Percentiles rank a stretch among this genome's conserved stretches.
phyloP scores from a whole-genome alignment of 2,888 invertebrate species.

The Iphiclides podalirius region DNA sequence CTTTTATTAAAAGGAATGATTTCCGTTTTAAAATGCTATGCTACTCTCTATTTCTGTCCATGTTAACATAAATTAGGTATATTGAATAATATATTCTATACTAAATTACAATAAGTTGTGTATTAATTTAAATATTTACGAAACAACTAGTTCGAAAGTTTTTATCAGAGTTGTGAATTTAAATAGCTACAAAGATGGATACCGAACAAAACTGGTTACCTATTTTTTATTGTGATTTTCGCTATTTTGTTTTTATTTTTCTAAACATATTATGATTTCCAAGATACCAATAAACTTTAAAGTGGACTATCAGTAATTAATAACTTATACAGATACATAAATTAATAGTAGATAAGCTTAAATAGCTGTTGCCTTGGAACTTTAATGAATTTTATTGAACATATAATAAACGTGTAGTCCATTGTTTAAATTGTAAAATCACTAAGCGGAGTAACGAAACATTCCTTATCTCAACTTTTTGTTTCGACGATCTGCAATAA shows the following conservation, averaged over 20 bases:
- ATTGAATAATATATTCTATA: slow-evolving; percentile 18
- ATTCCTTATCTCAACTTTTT: slow-evolving; percentile 41
- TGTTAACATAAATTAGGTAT: slow-evolving; percentile 19
- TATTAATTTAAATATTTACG: background rate
- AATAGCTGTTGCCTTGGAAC: too few relatives aligned
- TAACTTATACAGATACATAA: too few relatives aligned
- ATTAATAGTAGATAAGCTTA: too few relatives aligned
- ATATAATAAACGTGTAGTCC: background rate
- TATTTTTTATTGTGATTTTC: background rate
- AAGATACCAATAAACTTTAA: background rate
- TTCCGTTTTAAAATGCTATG: slow-evolving; percentile 33
- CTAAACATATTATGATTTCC: too few relatives aligned
- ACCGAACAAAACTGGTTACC: slow-evolving; percentile 1
- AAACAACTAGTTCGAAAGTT: background rate
- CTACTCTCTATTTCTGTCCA: slow-evolving; percentile 12
- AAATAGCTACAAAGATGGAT: background rate
- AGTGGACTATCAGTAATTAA: background rate
- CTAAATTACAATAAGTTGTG: background rate
- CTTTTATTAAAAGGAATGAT: slow-evolving; percentile 52
- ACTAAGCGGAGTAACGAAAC: slow-evolving; percentile 46
- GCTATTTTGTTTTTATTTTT: too few relatives aligned
- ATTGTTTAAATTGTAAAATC: slow-evolving; percentile 35
- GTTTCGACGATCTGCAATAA: slow-evolving; percentile 25
- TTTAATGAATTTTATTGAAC: background rate
- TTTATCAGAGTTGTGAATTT: background rate